Conservation (phyloP, 2,113 vertebrate species). For the Sturnus vulgaris region DNA sequence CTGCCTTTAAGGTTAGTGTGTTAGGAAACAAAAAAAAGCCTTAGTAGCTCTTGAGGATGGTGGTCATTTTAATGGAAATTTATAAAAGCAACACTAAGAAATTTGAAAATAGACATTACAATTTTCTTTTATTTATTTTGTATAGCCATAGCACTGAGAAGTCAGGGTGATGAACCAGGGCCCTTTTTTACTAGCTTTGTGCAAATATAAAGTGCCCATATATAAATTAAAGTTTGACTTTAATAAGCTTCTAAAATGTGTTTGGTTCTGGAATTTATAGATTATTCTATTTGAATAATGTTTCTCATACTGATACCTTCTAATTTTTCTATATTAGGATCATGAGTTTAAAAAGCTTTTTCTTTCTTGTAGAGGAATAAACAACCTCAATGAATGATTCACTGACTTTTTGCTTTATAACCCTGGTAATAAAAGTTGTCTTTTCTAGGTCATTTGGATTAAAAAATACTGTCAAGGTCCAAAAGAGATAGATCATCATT, state of each 20-base stretch:
- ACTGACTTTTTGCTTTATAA: background rate
- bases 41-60: background rate
- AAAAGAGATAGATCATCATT: background rate
- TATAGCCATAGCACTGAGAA: background rate
- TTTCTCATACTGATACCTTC: background rate
- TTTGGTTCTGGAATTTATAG: background rate
- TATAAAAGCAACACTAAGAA: background rate
- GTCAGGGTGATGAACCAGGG: background rate
- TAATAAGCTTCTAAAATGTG: background rate
- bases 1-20: background rate
- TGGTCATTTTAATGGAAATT: background rate
- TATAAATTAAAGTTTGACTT: background rate
- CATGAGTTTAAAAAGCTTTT: background rate
- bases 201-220: background rate
- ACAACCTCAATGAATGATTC: background rate
- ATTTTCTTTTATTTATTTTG: accelerated
- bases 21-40: background rate
- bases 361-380: background rate
- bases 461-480: background rate
- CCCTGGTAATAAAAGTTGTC: background rate
- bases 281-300: background rate
- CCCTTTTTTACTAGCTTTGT: background rate
- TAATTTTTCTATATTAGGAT: background rate
- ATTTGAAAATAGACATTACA: background rate
- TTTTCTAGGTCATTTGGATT: background rate